Evolutionary conservation across 2,888 invertebrate species (phyloP).

Genomic region (Myopa testacea): DNA sequence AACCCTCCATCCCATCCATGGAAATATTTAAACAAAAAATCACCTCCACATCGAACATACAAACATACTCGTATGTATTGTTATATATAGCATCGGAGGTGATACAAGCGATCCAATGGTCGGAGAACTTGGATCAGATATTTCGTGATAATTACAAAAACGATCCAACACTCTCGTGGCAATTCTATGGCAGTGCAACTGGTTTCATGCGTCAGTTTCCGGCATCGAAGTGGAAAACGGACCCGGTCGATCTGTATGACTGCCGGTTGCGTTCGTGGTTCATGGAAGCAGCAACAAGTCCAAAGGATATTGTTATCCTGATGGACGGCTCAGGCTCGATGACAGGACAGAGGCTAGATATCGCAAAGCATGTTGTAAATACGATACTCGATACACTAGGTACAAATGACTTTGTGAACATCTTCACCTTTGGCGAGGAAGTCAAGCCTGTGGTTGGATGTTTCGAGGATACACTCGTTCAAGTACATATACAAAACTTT

Average conservation of each 20-base stretch:
- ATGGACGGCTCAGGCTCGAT: conserved; percentile 93
- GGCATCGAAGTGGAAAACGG: conserved; percentile 84
- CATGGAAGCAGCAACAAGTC: conserved; percentile 96
- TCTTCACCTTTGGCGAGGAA: conserved; percentile 89
- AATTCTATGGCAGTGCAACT: conserved; percentile 96
- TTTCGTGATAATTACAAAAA: conserved; percentile 88
- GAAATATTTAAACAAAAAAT: not conserved
- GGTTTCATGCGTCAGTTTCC: conserved; percentile 99
- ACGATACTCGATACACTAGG: conserved; percentile 95
- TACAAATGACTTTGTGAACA: conserved; percentile 98
- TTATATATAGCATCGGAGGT: conserved; percentile 78
- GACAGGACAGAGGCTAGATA: conserved; percentile 89
- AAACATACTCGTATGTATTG: not conserved
- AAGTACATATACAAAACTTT: conserved; percentile 71
- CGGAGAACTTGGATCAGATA: conserved; percentile 88
- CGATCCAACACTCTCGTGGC: conserved; percentile 94
- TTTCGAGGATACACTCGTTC: conserved; percentile 89
- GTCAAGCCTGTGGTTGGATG: conserved; percentile 87
- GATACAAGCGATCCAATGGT: conserved; percentile 95
- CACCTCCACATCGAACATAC: conserved; percentile 48
- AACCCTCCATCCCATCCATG: not conserved
- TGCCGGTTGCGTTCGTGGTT: conserved; percentile 96
- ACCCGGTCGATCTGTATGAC: conserved; percentile 93
- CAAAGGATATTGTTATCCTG: conserved; percentile 90
- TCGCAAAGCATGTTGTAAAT: conserved; percentile 87